Evolutionary conservation across 2,888 invertebrate species (phyloP).

Genomic region (Xylota segnis): DNA sequence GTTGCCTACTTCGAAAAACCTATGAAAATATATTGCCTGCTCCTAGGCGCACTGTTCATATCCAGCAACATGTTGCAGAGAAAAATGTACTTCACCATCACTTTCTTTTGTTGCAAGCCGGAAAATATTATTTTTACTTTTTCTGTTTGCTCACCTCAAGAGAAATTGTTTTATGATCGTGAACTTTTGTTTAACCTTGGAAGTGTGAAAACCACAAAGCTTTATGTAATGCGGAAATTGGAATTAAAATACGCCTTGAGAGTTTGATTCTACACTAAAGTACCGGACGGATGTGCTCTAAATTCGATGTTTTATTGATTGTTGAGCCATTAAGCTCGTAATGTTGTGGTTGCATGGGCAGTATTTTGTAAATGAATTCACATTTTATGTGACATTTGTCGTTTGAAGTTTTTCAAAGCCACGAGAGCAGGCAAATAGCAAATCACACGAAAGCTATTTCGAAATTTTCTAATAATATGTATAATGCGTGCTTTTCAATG

Average conservation of each 20-base stretch:
- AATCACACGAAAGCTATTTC: too few species aligned
- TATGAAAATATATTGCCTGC: neutral
- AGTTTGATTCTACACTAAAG: neutral
- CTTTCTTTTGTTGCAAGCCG: neutral
- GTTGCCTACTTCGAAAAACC: neutral
- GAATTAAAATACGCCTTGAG: neutral
- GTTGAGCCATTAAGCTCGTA: neutral
- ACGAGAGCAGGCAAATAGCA: too few species aligned
- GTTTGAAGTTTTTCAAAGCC: too few species aligned
- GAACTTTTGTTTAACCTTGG: slow-evolving; percentile 9
- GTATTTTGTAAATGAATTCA: too few species aligned
- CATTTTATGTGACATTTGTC: too few species aligned
- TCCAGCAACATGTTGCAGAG: neutral
- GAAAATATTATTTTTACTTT: neutral
- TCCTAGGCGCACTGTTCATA: neutral
- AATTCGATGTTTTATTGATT: neutral
- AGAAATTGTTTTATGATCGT: slow-evolving; percentile 1
- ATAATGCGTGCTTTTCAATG: too few species aligned
- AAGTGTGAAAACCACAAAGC: neutral
- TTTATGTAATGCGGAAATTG: slow-evolving; percentile 14
- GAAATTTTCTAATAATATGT: too few species aligned
- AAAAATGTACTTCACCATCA: neutral
- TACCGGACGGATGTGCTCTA: neutral
- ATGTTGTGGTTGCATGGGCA: too few species aligned
- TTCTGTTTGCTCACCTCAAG: slow-evolving; percentile 1